A percentile compares a stretch with the other conserved stretches of the same genome.
Conservation (phyloP, 2,113 vertebrate species). For the Alethe diademata region DNA sequence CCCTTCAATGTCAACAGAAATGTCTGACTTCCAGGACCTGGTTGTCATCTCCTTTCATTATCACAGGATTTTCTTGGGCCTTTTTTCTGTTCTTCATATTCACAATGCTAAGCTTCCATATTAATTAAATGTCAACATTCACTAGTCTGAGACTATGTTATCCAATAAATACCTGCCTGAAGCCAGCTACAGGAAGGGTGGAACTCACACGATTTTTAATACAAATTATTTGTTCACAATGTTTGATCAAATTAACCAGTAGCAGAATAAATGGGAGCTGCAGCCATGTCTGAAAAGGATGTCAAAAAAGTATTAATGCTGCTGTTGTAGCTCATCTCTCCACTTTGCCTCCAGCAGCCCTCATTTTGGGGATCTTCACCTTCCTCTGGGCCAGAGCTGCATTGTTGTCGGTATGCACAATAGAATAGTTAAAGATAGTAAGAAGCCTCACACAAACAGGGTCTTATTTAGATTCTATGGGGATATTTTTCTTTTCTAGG, state of each 20-base stretch:
- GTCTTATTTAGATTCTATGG: neutral
- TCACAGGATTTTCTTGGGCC: conserved; percentile 60
- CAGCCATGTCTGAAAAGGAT: neutral
- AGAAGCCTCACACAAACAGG: neutral
- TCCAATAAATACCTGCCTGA: conserved; percentile 60
- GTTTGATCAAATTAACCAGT: conserved; percentile 55
- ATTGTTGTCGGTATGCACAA: neutral
- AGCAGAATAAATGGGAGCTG: conserved; percentile 30
- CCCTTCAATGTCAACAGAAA: conserved; percentile 63
- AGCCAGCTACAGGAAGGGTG: conserved; percentile 18
- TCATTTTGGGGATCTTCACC: neutral
- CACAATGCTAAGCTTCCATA: conserved; percentile 51
- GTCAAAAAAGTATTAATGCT: neutral
- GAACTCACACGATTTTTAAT: conserved; percentile 34
- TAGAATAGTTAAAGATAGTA: neutral
- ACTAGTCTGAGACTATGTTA: conserved; percentile 57
- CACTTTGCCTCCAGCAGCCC: neutral
- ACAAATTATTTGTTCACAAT: conserved; percentile 59
- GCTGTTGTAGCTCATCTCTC: neutral
- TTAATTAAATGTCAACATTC: conserved; percentile 71
- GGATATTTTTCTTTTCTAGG: neutral
- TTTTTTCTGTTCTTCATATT: conserved; percentile 46
- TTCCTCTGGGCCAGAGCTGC: neutral
- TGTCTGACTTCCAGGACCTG: conserved; percentile 23
- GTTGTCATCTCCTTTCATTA: conserved; percentile 65